Evolutionary conservation across 2,888 invertebrate species (phyloP), one percentile per base, ranked within the genome.

Genomic region (Agrochola macilenta): DNA sequence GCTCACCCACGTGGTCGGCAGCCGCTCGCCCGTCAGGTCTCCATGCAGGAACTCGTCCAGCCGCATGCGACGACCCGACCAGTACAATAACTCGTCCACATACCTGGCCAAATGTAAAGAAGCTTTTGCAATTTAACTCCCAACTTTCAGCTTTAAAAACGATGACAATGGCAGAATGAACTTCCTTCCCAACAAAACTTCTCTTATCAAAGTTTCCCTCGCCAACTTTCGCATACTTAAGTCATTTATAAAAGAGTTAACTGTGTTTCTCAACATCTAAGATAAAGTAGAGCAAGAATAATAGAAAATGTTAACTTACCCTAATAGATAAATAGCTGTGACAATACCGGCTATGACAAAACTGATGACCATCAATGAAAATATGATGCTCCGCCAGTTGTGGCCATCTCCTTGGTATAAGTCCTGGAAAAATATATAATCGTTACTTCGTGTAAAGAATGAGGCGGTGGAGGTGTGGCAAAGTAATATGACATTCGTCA

Each of bases 321-420:
- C 98, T 94, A 98, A 97, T 93, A 98, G 97, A 97, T 98, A 98
- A 96, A 98, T 98, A 92, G 98, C 98, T 90, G 98, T 98, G 90
- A 98, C 98, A 93, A 98, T 98, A 87, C 98, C 98, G 89, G 98
- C 98, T 96, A 98, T 98, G 91, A 98, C 98, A 95, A 98, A 97
- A 94, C 98, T 98, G 96, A 98, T 98, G 94, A 98, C 98, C 97
- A 98, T 97, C 94, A 98, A 97, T 86, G 98, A 98, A 95, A 98
- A 98, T 94, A 98, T 97, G 93, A 98, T 98, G 94, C 98, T 98
- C 95, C 98, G 97, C 98, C 98, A 98, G 95, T 98, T 98, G 97
- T 98, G 98, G 85, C 98, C 98, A 95, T 98, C 98, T 89, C 97
- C 98, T 87, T 97, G 97, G 94, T 98, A 98, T 94, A 98, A 97